Evolutionary conservation across 2,888 invertebrate genomes (phyloP), one percentile per base, ranked within the genome.

Genomic region (Stictocephala bisonia): DNA sequence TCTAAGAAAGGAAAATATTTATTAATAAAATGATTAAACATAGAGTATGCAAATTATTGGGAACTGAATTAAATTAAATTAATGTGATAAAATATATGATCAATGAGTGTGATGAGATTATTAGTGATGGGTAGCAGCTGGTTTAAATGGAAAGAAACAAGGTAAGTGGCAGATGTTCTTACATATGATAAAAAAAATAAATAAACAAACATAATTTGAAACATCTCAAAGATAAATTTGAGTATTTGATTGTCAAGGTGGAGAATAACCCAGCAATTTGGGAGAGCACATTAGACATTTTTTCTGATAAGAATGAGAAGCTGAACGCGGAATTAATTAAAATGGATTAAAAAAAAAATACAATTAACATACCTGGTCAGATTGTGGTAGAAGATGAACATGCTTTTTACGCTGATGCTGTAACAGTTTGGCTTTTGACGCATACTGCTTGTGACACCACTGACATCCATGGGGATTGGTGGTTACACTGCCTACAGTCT

Each of bases 361-460:
- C 18, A 9, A 6, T 53, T 56, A 66, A 20, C 69, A 70, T 58
- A 78, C 77, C 72, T 75, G 76, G 9, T 77, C 73, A 22, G 75
- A 71, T 50, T 75, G 74, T 11, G 80, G 80, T 44, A 80, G 73
- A 22, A 79, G 66, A 41, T 77, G 75, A 18, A 87, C 84, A 79
- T 92, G 92, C 40, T 87, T 87, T 75, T 88, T 88, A 0, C 92
- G 86, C 79, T 90, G 88, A 82, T 92, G 92, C 80, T 90, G 90
- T 77, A 91, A 81, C 72, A 92, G 83, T 80, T 91, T 91, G 48
- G 91, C 90, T 81, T 82, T 87, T 79, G 93, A 92, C 24, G 92
- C 93, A 83, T 95, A 96, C 84, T 96, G 95, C 78, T 94, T 93
- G 82, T 94, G 93, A 82, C 96, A 96, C 87, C 90, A 92, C 72